A percentile compares a stretch with the other conserved stretches of the same genome.
Evolutionary conservation across 2,113 vertebrate genomes (phyloP).

Genomic region (Heterotilapia buettikoferi): DNA sequence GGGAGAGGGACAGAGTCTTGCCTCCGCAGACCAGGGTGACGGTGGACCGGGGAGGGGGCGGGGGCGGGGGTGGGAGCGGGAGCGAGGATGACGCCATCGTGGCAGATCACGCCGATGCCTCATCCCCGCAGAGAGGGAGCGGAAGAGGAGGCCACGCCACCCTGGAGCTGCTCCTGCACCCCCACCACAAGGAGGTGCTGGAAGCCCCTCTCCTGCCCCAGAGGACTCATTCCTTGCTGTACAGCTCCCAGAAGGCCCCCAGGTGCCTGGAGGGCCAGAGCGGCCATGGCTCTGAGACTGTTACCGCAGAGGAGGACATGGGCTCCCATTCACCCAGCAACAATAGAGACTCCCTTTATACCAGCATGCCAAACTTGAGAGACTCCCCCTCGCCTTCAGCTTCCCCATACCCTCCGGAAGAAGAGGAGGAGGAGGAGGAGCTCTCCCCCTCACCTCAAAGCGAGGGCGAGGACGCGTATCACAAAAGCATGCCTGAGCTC

Average conservation of each 20-base stretch:
- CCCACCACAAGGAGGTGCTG: conserved; percentile 80
- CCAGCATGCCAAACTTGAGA: conserved; percentile 98
- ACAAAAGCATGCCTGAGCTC: conserved; percentile 95
- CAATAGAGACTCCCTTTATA: conserved; percentile 98
- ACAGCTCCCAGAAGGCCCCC: conserved; percentile 81
- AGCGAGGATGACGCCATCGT: conserved; percentile 89
- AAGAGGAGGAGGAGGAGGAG: conserved; percentile 75
- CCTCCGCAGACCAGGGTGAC: conserved; percentile 46
- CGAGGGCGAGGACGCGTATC: conserved; percentile 89
- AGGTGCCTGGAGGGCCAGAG: conserved; percentile 77
- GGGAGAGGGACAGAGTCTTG: conserved; percentile 52
- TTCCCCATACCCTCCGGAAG: conserved; percentile 73
- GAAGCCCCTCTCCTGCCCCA: conserved; percentile 95
- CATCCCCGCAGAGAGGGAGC: conserved; percentile 73
- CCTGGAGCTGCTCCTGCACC: conserved; percentile 85
- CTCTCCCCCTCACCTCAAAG: conserved; percentile 79
- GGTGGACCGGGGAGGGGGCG: conserved; percentile 59
- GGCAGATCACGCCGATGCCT: conserved; percentile 80
- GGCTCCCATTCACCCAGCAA: conserved; percentile 77
- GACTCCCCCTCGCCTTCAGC: conserved; percentile 90
- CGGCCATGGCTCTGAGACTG: conserved; percentile 81
- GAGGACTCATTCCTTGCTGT: conserved; percentile 98
- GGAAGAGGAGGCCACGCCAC: conserved; percentile 74
- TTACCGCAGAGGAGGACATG: conserved; percentile 75
- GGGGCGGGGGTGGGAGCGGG: conserved; percentile 82